A percentile compares a stretch with the other conserved stretches of the same genome.
Conservation (phyloP, 2,797 vertebrate species). For the Alcedo quadribrachys region DNA sequence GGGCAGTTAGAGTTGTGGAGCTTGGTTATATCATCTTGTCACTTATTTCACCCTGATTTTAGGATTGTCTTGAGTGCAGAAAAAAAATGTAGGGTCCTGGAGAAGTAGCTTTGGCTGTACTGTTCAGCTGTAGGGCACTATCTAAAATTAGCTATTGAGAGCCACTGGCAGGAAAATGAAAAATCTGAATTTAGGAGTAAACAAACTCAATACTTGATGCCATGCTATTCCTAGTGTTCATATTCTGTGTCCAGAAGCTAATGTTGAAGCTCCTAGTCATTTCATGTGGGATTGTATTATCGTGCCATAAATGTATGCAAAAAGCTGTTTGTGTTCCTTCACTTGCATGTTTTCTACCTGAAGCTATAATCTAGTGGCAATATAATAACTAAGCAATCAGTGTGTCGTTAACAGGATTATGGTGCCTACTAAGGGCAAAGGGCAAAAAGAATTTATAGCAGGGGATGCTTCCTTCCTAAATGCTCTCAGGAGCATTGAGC, state of each 20-base stretch:
- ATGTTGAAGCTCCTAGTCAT: neutral
- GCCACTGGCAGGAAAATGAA: neutral
- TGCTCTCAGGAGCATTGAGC: rapidly evolving
- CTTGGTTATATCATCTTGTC: slow-evolving; percentile 7
- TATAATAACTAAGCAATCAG: slow-evolving; percentile 2
- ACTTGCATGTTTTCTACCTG: neutral
- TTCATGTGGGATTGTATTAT: neutral
- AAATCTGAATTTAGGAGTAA: neutral
- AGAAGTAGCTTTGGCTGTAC: neutral
- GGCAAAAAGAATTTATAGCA: neutral
- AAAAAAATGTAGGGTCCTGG: neutral
- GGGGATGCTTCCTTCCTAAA: neutral
- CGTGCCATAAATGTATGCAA: neutral
- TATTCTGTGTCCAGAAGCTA: neutral
- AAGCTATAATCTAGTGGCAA: neutral
- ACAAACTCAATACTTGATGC: neutral
- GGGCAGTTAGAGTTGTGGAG: slow-evolving; percentile 1
- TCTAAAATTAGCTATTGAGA: neutral
- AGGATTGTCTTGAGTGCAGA: neutral
- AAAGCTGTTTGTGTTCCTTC: neutral
- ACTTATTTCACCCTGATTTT: neutral
- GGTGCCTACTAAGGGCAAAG: neutral
- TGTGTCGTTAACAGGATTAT: neutral
- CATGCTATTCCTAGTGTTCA: neutral
- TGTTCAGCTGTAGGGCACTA: neutral